Conservation (phyloP, 2,113 vertebrate genomes). For the Urocitellus parryii region DNA sequence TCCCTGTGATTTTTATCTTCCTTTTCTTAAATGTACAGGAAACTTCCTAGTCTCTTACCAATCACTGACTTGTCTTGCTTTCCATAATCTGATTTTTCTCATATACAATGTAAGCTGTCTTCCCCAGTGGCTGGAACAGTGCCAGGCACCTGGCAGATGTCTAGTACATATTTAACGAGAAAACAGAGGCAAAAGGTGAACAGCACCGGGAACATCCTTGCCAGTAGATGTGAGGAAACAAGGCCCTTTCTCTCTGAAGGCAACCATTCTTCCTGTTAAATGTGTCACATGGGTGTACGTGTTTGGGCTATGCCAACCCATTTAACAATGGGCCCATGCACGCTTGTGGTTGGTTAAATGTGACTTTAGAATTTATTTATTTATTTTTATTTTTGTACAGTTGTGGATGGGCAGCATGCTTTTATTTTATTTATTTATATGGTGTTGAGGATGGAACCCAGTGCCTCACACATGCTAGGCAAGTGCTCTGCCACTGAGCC, state of each 20-base stretch:
- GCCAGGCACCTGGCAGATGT: not conserved
- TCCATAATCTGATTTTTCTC: slow-evolving; percentile 19
- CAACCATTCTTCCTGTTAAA: not conserved
- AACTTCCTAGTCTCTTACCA: not conserved
- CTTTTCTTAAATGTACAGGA: not conserved
- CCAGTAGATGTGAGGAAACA: not conserved
- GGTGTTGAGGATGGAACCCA: too few species aligned
- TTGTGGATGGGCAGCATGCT: too few species aligned
- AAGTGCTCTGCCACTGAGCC: too few species aligned
- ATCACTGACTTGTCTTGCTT: not conserved
- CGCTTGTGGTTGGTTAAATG: not conserved
- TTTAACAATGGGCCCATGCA: not conserved
- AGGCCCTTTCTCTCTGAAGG: not conserved
- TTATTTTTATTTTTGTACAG: too few species aligned
- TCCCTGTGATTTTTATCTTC: not conserved
- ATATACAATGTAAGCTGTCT: not conserved
- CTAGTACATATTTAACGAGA: not conserved
- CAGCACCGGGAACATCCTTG: not conserved
- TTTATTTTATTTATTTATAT: too few species aligned
- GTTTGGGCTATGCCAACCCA: not conserved
- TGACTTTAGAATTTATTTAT: not conserved
- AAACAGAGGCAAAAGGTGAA: not conserved
- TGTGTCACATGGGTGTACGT: not conserved
- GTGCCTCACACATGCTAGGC: too few species aligned
- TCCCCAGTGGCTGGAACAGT: not conserved